Evolutionary conservation across 2,113 vertebrate genomes (phyloP), one percentile per base, ranked within the genome.

Genomic region (Asarcornis scutulata): DNA sequence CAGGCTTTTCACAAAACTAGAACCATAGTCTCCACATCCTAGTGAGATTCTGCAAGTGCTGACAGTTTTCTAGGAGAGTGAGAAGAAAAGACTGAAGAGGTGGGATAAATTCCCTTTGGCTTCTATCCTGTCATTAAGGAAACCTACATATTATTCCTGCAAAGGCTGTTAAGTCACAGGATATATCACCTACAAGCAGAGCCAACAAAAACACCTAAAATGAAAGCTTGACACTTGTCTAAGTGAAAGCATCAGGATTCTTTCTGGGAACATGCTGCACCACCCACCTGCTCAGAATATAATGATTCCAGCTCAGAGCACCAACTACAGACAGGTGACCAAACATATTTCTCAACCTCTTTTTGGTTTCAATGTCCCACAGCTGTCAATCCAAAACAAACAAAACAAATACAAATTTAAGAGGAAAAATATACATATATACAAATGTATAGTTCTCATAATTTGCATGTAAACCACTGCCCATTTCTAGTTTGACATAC

Each of bases 271-370:
- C 31, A 36, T 11, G n/a, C 63, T 25, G 58, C 25, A 62, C 20
- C 69, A 56, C 94, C 95, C 88, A 99, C 98, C 98, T 99, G 98
- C 98, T 99, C 62, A 99, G 97, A 89, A 98, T 91, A 63, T 97
- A 97, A 38, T 98, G 90, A 86, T 98, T 98, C 98, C 98, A 98
- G 86, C 98, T 98, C 91, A 99, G 72, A 4, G 97, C 96, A 74
- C 98, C 96, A 78, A 98, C 98, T 72, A 97, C 97, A 71, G 97
- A 98, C 31, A 97, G 68, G 38, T 99, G 98, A 40, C 98, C 97
- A 32, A 94, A 88, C 80, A 98, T 95, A 90, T 83, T 96, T 91
- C 97, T 97, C 85, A 98, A n/a, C 16, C 8, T 97, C 67, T 97
- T 97, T 95, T 97, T 97, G 14, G 83, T 96, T 93, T 98, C 98